Evolutionary conservation across 2,797 vertebrate species (phyloP).

Genomic region (Lophius americanus): DNA sequence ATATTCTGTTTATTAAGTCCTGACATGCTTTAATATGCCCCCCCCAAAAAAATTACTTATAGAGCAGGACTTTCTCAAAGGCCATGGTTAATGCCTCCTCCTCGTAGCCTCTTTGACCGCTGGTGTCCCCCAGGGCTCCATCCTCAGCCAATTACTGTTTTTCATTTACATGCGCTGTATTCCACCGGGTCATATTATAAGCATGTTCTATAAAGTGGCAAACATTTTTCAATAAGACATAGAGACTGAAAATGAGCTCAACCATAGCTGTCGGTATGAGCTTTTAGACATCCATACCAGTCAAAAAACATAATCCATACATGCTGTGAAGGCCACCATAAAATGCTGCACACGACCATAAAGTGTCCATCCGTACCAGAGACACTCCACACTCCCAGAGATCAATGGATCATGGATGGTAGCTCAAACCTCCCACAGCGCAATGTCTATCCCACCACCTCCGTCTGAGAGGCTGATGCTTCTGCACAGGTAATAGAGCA

Average conservation of each 20-base stretch:
- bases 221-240: conserved; percentile 10
- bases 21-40: too few relatives aligned
- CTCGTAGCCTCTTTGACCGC: too few relatives aligned
- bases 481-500: conserved; percentile 73
- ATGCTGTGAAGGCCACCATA: conserved; percentile 32
- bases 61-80: too few relatives aligned
- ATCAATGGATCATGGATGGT: conserved; percentile 67
- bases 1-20: too few relatives aligned
- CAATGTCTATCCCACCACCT: conserved; percentile 47
- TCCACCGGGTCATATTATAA: too few relatives aligned
- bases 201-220: background rate
- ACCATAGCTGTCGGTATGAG: conserved; percentile 15
- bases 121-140: too few relatives aligned
- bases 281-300: conserved; percentile 41
- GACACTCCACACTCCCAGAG: conserved; percentile 62
- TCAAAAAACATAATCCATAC: conserved; percentile 48
- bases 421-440: conserved; percentile 16
- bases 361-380: conserved; percentile 49
- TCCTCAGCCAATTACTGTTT: too few relatives aligned
- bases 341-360: conserved; percentile 36
- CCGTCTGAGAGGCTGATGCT: conserved; percentile 59
- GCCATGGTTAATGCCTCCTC: too few relatives aligned
- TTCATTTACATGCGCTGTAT: too few relatives aligned
- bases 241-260: background rate
- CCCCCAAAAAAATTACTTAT: too few relatives aligned